Base-by-base conservation (phyloP, 2,888 invertebrate species). In the Oxyscelio sp. region DNA sequence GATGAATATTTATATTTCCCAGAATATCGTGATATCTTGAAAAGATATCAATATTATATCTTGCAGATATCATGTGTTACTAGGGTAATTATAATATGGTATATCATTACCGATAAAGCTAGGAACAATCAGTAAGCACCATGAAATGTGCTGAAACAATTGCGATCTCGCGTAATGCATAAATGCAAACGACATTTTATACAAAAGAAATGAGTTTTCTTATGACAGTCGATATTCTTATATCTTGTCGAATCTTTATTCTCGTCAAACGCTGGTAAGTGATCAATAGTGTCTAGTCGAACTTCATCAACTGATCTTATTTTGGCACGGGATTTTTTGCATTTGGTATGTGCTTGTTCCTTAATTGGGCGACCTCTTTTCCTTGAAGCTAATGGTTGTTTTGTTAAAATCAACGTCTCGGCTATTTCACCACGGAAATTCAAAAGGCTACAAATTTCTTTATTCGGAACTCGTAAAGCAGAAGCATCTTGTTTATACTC, bases 401-500 rank as follows among this genome's bases (percentile, higher is more conserved):
- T 4, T 3, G 5, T 17, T 5, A 48, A 21, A 48, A 48, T 48
- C 3, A 48, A 21, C 19, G 11, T 9, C 11, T 48, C 48, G 19
- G 48, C 48, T 21, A 48, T 48, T 21, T 6, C 1, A 21, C 6
- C 6, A 6, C 48, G 19, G 21, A 48, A 48, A 19, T 48, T 6
- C 4, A 48, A 21, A 19, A 48, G 17, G 2, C 4, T 6, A 4
- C 19, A 1, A 2, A 48, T 8, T 19, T 48, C 11, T 19, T 19
- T 48, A n/a, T 45, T 19, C 17, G 45, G 15, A 21, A 21, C 17
- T 48, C 8, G 1, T 4, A 19, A 8, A 4, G 34, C 4, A 8
- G 19, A 21, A 8, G 63, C 24, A 31, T 43, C 22, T 24, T 8
- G 1, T 58, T 59, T 38, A 59, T 59, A 40, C 13, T 40, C 40